Percentiles rank a stretch among this genome's conserved stretches.
These are phyloP conservation scores for Drosophila setosimentum DNA, from an alignment of 2,888 invertebrate genomes.

Conservation along the genomic window DNA sequence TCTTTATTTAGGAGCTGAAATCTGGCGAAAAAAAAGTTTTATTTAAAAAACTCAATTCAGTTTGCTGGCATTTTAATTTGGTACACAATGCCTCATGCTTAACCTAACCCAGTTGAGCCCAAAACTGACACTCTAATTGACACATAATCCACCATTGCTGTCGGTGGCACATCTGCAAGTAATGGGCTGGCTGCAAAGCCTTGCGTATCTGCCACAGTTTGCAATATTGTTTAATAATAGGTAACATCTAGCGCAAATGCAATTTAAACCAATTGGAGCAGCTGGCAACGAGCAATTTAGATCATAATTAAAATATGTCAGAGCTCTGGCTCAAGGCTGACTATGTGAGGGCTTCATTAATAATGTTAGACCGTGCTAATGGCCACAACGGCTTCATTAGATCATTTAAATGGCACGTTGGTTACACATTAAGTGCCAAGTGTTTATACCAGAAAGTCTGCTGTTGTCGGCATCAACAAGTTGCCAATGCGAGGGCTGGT, in stretches of 20 bases:
- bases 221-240: slow-evolving; percentile 53
- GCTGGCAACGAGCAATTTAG: neutral
- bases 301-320: slow-evolving; percentile 43
- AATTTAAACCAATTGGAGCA: slow-evolving; percentile 33
- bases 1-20: slow-evolving; percentile 12
- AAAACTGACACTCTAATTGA: slow-evolving; percentile 33
- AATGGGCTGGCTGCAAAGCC: slow-evolving; percentile 28
- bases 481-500: slow-evolving; percentile 9
- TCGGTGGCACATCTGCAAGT: slow-evolving; percentile 36
- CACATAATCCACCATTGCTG: slow-evolving; percentile 27
- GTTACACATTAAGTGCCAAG: slow-evolving; percentile 33
- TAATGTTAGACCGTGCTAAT: slow-evolving; percentile 39
- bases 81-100: neutral
- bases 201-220: slow-evolving; percentile 28
- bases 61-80: neutral
- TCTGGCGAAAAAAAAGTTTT: neutral
- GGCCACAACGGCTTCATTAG: slow-evolving; percentile 60
- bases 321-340: slow-evolving; percentile 6
- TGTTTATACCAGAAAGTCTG: slow-evolving; percentile 26
- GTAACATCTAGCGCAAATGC: neutral
- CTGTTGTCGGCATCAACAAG: slow-evolving; percentile 51
- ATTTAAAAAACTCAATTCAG: neutral
- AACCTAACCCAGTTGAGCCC: slow-evolving; percentile 3
- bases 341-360: slow-evolving; percentile 31
- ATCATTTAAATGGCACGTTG: slow-evolving; percentile 66